Conservation (phyloP, 2,113 vertebrate genomes). For the Eptesicus fuscus region DNA sequence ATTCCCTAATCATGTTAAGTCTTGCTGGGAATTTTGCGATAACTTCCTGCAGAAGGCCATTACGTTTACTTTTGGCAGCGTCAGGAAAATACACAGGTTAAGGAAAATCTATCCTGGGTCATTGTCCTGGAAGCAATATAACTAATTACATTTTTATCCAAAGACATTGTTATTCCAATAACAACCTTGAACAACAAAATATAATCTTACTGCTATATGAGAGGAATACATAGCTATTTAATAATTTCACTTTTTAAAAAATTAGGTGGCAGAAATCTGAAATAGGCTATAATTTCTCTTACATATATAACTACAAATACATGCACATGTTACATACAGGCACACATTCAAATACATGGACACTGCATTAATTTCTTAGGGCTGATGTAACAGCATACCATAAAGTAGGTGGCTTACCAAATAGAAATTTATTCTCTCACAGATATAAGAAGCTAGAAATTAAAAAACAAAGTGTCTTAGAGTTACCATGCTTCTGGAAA, state of each 20-base stretch:
- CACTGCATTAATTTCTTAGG: not conserved
- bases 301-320: not conserved
- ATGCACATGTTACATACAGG: not conserved
- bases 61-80: not conserved
- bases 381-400: not conserved
- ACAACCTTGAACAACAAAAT: not conserved
- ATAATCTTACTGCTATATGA: not conserved
- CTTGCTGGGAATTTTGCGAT: slow-evolving; percentile 21
- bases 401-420: not conserved
- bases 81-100: not conserved
- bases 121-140: not conserved
- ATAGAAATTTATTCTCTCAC: not conserved
- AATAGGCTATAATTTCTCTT: not conserved
- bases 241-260: not conserved
- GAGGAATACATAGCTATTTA: not conserved
- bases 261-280: slow-evolving; percentile 10
- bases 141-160: not conserved
- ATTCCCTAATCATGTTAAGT: slow-evolving; percentile 3
- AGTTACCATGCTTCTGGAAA: not conserved
- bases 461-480: not conserved
- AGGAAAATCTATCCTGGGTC: not conserved
- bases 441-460: not conserved
- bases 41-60: slow-evolving; percentile 11
- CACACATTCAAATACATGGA: not conserved
- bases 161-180: not conserved